A percentile compares a stretch with the other conserved stretches of the same genome.
Evolutionary conservation across 2,113 vertebrate genomes (phyloP).

Genomic region (Polyodon spathula): DNA sequence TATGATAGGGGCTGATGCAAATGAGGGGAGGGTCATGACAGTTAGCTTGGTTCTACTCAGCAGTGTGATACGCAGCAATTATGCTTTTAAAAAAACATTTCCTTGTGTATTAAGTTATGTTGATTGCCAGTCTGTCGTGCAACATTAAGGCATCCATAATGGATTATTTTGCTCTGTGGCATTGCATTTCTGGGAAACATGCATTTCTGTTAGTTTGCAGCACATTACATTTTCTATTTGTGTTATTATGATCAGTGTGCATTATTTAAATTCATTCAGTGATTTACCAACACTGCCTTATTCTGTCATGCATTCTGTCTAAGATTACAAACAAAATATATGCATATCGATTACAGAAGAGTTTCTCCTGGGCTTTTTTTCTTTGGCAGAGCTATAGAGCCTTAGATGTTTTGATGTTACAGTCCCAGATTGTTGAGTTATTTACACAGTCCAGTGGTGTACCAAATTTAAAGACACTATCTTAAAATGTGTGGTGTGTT

Average conservation of each 20-base stretch:
- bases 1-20: slow-evolving; percentile 32
- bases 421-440: too few relatives aligned
- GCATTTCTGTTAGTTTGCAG: slow-evolving; percentile 17
- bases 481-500: too few relatives aligned
- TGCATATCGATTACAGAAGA: slow-evolving; percentile 50
- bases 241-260: slow-evolving; percentile 37
- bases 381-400: slow-evolving; percentile 17
- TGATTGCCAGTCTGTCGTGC: slow-evolving; percentile 54
- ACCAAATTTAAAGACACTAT: too few relatives aligned
- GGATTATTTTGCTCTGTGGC: slow-evolving; percentile 17
- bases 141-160: slow-evolving; percentile 52
- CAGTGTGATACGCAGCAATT: slow-evolving; percentile 51
- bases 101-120: slow-evolving; percentile 41
- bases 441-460: too few relatives aligned
- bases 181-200: slow-evolving; percentile 25
- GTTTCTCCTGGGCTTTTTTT: slow-evolving; percentile 20
- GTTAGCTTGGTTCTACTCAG: slow-evolving; percentile 40
- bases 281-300: slow-evolving; percentile 33
- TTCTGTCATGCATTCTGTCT: slow-evolving; percentile 36
- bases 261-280: slow-evolving; percentile 44
- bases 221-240: slow-evolving; percentile 47
- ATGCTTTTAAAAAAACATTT: slow-evolving; percentile 39
- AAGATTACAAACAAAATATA: slow-evolving; percentile 36
- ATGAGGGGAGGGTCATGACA: slow-evolving; percentile 31
- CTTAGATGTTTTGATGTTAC: too few relatives aligned